Percentiles rank a stretch among this genome's conserved stretches.
Evolutionary conservation across 2,113 vertebrate genomes (phyloP).

Genomic region (Cervus canadensis): DNA sequence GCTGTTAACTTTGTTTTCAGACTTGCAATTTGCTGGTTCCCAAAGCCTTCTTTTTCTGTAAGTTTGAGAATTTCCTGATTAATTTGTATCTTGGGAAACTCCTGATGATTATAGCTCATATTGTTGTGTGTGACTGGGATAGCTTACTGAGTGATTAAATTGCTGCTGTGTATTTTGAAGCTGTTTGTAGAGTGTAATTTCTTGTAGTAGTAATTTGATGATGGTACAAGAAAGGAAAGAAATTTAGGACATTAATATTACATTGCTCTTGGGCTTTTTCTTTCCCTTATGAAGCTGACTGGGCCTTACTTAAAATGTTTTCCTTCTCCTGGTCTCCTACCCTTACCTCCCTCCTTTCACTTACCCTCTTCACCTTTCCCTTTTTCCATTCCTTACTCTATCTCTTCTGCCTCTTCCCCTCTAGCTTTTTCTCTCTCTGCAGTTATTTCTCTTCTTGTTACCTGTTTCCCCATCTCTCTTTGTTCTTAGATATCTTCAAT

Average conservation of each 20-base stretch:
- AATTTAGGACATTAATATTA: neutral
- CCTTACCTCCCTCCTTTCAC: neutral
- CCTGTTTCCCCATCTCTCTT: neutral
- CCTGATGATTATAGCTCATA: neutral
- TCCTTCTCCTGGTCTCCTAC: neutral
- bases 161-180: neutral
- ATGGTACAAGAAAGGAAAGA: neutral
- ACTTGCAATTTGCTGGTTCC: slow-evolving; percentile 7
- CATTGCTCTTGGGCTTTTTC: neutral
- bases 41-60: neutral
- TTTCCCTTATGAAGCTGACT: neutral
- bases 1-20: slow-evolving; percentile 7
- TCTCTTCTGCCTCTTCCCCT: neutral
- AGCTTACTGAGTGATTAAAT: neutral
- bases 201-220: neutral
- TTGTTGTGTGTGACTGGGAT: neutral
- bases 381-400: neutral
- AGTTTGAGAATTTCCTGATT: neutral
- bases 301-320: neutral
- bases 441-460: neutral
- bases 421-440: neutral
- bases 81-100: slow-evolving; percentile 19
- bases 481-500: neutral
- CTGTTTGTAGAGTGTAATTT: neutral
- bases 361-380: neutral